phyloP scores from a whole-genome alignment of 2,113 vertebrate species.

The Balaeniceps rex region DNA sequence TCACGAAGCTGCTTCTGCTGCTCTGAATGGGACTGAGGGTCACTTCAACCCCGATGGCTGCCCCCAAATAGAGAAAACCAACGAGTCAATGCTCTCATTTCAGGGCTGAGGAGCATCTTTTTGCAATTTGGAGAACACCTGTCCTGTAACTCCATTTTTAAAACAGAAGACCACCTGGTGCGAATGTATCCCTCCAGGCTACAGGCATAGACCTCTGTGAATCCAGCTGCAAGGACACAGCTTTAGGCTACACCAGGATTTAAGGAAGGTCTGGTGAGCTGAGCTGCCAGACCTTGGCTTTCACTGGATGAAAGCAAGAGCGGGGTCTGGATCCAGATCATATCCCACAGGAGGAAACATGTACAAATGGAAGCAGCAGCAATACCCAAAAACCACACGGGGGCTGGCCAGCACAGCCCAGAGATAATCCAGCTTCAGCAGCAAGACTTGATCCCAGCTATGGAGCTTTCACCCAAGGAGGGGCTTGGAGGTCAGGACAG shows the following conservation, averaged over 20 bases:
- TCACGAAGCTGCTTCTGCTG: neutral
- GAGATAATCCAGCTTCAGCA: neutral
- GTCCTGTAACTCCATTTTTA: neutral
- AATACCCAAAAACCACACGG: neutral
- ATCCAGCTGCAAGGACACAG: neutral
- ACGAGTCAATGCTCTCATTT: accelerated
- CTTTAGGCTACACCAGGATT: neutral
- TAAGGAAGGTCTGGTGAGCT: neutral
- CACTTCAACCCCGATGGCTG: neutral
- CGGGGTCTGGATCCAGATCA: neutral
- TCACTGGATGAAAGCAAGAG: neutral
- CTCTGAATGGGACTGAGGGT: neutral
- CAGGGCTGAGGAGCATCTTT: neutral
- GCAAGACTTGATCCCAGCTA: neutral
- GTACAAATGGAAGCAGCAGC: neutral
- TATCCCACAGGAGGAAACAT: accelerated
- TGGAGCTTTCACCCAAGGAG: neutral
- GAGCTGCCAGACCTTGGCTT: neutral
- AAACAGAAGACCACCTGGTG: neutral
- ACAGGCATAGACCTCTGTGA: neutral
- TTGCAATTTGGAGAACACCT: neutral
- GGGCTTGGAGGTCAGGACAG: neutral
- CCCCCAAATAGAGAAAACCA: neutral
- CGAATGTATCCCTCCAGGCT: neutral
- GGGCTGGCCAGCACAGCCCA: neutral